A percentile compares a stretch with the other conserved stretches of the same genome.
Evolutionary conservation across 1,140 invertebrate genomes (phyloP).

Genomic region (Zaprionus gabonicus): DNA sequence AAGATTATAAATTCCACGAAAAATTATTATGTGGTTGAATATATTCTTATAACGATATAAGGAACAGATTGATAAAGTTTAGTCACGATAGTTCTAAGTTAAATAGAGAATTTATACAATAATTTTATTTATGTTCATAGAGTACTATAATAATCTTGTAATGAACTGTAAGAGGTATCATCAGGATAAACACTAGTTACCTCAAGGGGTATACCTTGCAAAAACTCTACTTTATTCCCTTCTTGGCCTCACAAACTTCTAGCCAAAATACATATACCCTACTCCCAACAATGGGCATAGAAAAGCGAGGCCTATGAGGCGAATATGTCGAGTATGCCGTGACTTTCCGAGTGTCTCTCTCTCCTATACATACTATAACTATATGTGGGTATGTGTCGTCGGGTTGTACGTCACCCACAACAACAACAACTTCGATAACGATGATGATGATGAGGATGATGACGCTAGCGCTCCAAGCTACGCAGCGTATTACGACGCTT

Average conservation of each 20-base stretch:
- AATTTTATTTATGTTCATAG: no score
- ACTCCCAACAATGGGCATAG: neutral
- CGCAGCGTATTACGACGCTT: slow-evolving; percentile 35
- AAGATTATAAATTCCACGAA: no score
- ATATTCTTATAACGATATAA: no score
- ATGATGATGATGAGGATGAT: slow-evolving; percentile 13
- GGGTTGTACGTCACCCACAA: slow-evolving; percentile 44
- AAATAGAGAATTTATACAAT: neutral
- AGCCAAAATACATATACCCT: neutral
- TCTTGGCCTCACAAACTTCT: neutral
- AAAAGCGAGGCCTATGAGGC: slow-evolving; percentile 1
- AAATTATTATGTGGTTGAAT: no score
- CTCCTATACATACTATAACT: neutral
- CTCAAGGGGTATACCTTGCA: neutral
- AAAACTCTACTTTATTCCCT: neutral
- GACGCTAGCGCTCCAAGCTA: slow-evolving; percentile 33
- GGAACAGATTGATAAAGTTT: no score
- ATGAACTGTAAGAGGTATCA: no score
- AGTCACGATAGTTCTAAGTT: neutral
- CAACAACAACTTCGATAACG: slow-evolving; percentile 10
- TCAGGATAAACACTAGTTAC: no score
- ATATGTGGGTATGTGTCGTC: slow-evolving; percentile 9
- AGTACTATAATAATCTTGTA: no score
- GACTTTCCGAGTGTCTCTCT: slow-evolving; percentile 2
- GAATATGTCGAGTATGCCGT: neutral